Evolutionary conservation across 2,888 invertebrate genomes (phyloP), one percentile per base, ranked within the genome.

Genomic region (Eilema caniola): DNA sequence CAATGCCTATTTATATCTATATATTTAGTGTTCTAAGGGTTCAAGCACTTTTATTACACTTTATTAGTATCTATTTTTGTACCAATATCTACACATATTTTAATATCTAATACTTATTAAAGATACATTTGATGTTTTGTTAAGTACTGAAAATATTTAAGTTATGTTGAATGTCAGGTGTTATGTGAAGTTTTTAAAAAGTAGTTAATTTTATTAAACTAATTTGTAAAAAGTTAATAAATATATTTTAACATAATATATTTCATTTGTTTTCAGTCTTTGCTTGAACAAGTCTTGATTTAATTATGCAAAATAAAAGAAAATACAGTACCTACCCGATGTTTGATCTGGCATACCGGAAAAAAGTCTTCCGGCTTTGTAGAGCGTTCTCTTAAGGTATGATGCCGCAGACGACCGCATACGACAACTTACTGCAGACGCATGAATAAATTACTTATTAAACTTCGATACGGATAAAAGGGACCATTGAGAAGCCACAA

Each of bases 151-250:
- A 28, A 85, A 87, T 87, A 86, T 88, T 85, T 87, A 86, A 85
- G 83, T 85, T 82, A 77, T 86, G 84, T 86, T 87, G 82, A 84
- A 83, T 80, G 81, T 82, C 84, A 80, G 85, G 85, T 88, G 83
- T 86, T 85, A 83, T 83, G 83, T 83, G 80, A 82, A 87, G 83
- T 86, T 87, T 88, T 88, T 88, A 88, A 85, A 86, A 85, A 87
- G 82, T 88, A 88, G 88, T 88, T 90, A 86, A 89, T 88, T 86
- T 80, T 81, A 85, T 85, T 86, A 86, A 89, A 89, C 87, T 90
- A 89, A 90, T 90, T 90, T 93, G 93, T 93, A 93, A 91, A 93
- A 91, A 91, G 89, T 87, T 87, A 91, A 92, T 93, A 92, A 93
- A 92, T 89, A 89, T 90, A 93, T 92, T 92, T 93, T 93, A 93